Evolutionary conservation across 2,797 vertebrate genomes (phyloP).

Genomic region (Ptychobarbus kaznakovi): DNA sequence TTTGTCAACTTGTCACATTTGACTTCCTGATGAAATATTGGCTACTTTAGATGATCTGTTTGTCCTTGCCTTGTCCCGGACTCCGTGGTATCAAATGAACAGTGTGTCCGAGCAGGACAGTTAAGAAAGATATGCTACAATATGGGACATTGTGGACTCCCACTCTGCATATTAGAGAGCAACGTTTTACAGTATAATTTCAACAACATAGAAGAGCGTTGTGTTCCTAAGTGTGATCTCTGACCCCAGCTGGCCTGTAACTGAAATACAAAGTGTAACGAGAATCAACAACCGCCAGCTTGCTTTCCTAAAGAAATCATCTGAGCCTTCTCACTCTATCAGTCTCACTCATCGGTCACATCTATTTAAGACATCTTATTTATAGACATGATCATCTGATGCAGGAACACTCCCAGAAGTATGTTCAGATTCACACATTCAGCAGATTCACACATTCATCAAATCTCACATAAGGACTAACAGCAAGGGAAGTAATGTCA

Average conservation of each 20-base stretch:
- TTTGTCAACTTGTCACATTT: slow-evolving; percentile 4
- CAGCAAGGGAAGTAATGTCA: neutral
- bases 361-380: slow-evolving; percentile 47
- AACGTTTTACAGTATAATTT: neutral
- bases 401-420: slow-evolving; percentile 1
- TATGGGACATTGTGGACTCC: neutral
- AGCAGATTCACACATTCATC: slow-evolving; percentile 17
- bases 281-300: neutral
- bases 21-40: neutral
- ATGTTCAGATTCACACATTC: slow-evolving; percentile 28
- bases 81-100: neutral
- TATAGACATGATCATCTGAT: slow-evolving; percentile 42
- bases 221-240: slow-evolving; percentile 1
- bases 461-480: neutral
- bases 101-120: neutral
- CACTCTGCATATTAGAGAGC: neutral
- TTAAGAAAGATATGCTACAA: neutral
- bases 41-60: slow-evolving; percentile 1
- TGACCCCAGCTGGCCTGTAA: neutral
- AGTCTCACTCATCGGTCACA: slow-evolving; percentile 27
- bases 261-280: slow-evolving; percentile 16
- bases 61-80: neutral
- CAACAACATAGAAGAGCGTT: neutral
- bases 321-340: slow-evolving; percentile 4
- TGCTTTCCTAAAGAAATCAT: slow-evolving; percentile 28